Percentiles rank a stretch among this genome's conserved stretches.
Evolutionary conservation across 2,888 invertebrate genomes (phyloP).

Genomic region (Scrobipalpa costella): DNA sequence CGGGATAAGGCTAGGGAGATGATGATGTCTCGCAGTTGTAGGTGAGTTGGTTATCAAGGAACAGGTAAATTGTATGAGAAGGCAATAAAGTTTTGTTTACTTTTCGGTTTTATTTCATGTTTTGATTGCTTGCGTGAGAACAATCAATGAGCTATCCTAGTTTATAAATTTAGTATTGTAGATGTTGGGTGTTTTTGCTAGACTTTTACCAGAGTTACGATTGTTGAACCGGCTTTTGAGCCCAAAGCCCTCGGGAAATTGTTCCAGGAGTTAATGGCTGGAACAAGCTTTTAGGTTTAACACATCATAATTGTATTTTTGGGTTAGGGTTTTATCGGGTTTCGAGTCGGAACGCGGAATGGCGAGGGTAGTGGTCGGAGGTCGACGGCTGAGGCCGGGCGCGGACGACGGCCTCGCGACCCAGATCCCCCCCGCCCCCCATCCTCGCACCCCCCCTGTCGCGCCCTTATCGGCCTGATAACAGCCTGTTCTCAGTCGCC

Average conservation of each 20-base stretch:
- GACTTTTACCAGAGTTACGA: neutral
- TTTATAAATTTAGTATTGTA: neutral
- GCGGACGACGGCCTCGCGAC: constrained; percentile 74
- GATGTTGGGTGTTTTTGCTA: neutral
- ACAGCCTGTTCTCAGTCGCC: constrained; percentile 47
- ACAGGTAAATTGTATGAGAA: neutral
- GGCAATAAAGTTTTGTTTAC: no score
- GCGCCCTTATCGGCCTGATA: constrained; percentile 68
- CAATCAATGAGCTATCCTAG: neutral
- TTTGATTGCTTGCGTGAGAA: neutral
- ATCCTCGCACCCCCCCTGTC: constrained; percentile 47
- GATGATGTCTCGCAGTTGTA: no score
- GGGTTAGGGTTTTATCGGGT: constrained; percentile 30
- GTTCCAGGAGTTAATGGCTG: neutral
- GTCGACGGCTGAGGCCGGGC: constrained; percentile 62
- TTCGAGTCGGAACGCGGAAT: constrained; percentile 45
- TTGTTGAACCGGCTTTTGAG: neutral
- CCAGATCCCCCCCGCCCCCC: constrained; percentile 62
- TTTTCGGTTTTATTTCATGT: neutral
- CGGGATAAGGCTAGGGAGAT: no score
- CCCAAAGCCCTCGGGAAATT: neutral
- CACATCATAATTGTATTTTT: constrained; percentile 27
- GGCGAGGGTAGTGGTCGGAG: constrained; percentile 57
- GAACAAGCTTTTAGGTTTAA: constrained; percentile 4
- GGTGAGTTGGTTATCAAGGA: neutral